Conservation (phyloP, 2,113 vertebrate genomes). For the Anser brachyrhynchus region DNA sequence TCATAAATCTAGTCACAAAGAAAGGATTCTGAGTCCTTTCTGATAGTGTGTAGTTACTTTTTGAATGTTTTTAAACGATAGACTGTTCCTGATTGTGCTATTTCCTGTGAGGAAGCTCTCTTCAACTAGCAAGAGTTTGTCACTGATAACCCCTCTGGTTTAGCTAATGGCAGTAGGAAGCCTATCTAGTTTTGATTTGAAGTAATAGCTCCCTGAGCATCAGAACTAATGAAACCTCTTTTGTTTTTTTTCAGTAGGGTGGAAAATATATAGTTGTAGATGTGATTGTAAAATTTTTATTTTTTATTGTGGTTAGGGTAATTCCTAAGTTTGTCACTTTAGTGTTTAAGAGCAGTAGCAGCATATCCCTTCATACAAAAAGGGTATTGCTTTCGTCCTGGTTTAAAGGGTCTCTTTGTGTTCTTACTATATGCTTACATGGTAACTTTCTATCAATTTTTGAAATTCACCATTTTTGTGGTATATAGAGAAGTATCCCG, state of each 20-base stretch:
- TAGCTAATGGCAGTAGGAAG: not conserved
- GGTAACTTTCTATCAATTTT: not conserved
- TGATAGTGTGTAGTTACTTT: not conserved
- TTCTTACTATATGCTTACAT: no score
- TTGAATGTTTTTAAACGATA: not conserved
- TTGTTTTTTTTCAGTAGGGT: not conserved
- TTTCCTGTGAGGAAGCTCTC: not conserved
- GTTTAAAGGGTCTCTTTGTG: not conserved
- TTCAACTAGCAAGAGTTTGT: not conserved
- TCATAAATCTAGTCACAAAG: not conserved
- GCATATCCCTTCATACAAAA: not conserved
- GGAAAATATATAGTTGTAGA: not conserved
- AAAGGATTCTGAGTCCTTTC: not conserved
- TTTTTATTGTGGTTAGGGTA: not conserved
- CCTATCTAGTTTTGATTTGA: not conserved
- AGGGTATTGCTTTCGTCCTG: not conserved
- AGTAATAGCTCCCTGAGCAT: not conserved
- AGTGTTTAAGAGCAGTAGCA: not conserved
- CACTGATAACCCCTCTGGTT: not conserved
- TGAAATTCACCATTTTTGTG: not conserved
- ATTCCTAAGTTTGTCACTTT: not conserved
- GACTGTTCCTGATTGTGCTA: not conserved
- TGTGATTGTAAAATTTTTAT: not conserved
- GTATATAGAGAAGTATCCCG: not conserved
- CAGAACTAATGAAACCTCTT: not conserved